These are phyloP conservation scores for Trachemys scripta DNA, from an alignment of 2,113 vertebrate genomes.

Conservation along the genomic window DNA sequence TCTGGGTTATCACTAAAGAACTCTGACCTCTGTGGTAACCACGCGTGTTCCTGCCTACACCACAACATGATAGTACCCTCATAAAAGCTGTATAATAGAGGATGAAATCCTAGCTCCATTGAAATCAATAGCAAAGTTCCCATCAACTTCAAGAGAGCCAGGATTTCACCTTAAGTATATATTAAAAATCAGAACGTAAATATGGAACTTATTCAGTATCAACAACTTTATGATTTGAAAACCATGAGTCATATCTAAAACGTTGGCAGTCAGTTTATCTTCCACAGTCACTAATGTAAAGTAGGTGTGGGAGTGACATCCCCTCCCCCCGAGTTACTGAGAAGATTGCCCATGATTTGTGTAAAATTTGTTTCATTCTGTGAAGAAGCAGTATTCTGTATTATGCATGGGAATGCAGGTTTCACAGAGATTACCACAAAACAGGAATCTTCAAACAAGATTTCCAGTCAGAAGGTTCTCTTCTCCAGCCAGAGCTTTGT, in stretches of 20 bases:
- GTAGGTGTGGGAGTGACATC: background rate
- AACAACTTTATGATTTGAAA: constrained; percentile 32
- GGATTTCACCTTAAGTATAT: constrained; percentile 11
- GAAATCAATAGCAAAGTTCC: background rate
- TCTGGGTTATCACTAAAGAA: background rate
- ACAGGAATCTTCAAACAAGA: constrained; percentile 21
- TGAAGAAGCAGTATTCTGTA: constrained; percentile 25
- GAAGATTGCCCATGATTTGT: background rate
- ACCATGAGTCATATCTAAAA: constrained; percentile 29
- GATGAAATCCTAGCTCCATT: constrained; percentile 35
- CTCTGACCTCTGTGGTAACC: background rate
- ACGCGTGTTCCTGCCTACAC: background rate
- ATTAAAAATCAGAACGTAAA: background rate
- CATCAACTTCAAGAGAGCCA: background rate
- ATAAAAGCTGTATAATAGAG: background rate
- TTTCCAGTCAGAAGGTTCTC: constrained; percentile 29
- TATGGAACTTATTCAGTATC: background rate
- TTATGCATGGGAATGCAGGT: background rate
- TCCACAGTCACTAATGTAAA: constrained; percentile 6
- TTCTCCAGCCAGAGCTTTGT: constrained; percentile 22
- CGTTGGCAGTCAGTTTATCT: background rate
- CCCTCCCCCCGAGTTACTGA: background rate
- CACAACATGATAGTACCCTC: constrained; percentile 26
- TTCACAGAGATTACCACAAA: constrained; percentile 53
- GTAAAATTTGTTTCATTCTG: constrained; percentile 25